Evolutionary conservation across 2,113 vertebrate genomes (phyloP).

Genomic region (Semicossyphus pulcher): DNA sequence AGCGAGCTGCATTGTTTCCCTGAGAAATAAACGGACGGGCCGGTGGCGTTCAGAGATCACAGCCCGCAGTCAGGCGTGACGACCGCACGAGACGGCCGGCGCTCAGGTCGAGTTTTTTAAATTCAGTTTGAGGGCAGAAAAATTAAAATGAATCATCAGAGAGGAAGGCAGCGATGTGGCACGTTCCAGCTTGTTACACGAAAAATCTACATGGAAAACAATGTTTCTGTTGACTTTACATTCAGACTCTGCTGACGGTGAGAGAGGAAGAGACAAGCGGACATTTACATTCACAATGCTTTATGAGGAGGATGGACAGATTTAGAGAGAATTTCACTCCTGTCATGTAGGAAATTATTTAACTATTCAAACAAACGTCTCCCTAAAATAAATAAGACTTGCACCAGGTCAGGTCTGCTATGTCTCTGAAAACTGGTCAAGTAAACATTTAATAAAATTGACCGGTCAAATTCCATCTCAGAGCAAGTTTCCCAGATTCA

Average conservation of each 20-base stretch:
- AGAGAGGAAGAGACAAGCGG: constrained; percentile 9
- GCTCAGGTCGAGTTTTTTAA: constrained; percentile 19
- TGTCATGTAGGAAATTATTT: not conserved
- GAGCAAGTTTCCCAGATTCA: too few relatives aligned
- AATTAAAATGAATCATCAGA: constrained; percentile 11
- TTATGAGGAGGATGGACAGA: not conserved
- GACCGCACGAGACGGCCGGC: not conserved
- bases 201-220: constrained; percentile 4
- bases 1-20: constrained; percentile 19
- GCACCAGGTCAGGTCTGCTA: too few relatives aligned
- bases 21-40: constrained; percentile 30
- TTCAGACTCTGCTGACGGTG: not conserved
- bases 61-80: constrained; percentile 34
- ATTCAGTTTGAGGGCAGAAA: constrained; percentile 19
- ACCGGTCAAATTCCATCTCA: too few relatives aligned
- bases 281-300: not conserved
- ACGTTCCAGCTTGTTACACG: constrained; percentile 57
- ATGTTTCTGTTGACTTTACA: not conserved
- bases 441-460: too few relatives aligned
- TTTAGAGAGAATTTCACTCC: not conserved
- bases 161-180: constrained; percentile 30
- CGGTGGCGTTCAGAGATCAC: constrained; percentile 32
- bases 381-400: too few relatives aligned
- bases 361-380: too few relatives aligned
- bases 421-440: too few relatives aligned